A percentile compares a stretch with the other conserved stretches of the same genome.
These are phyloP conservation scores for Nymphalis io DNA, from an alignment of 1,140 invertebrate genomes.

Conservation along the genomic window DNA sequence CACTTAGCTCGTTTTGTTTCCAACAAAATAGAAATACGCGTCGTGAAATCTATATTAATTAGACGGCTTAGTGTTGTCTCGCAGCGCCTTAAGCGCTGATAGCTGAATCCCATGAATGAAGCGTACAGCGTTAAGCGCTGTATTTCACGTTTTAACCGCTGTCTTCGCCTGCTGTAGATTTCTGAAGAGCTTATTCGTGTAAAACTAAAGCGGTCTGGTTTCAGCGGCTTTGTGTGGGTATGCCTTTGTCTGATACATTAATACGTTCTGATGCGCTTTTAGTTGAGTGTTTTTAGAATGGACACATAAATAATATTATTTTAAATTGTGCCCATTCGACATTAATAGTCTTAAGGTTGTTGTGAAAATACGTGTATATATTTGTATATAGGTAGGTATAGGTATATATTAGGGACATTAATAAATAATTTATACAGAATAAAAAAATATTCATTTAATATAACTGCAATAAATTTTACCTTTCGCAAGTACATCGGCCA, in stretches of 20 bases:
- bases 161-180: constrained; percentile 50
- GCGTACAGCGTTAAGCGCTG: constrained; percentile 53
- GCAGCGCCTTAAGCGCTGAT: constrained; percentile 57
- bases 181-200: constrained; percentile 76
- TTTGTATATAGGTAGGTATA: too few relatives aligned
- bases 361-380: too few relatives aligned
- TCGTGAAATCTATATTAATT: constrained; percentile 32
- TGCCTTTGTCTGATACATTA: constrained; percentile 56
- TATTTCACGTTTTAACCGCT: constrained; percentile 46
- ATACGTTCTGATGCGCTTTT: constrained; percentile 42
- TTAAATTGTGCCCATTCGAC: neutral
- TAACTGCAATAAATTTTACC: neutral
- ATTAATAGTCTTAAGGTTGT: neutral
- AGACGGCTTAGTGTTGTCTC: constrained; percentile 28
- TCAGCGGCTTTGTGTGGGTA: constrained; percentile 58
- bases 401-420: too few relatives aligned
- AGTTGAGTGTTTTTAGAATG: constrained; percentile 21
- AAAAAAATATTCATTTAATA: neutral
- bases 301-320: neutral
- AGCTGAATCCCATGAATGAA: constrained; percentile 41
- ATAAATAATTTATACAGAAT: neutral
- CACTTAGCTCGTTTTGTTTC: constrained; percentile 15
- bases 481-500: constrained; percentile 12
- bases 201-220: constrained; percentile 68
- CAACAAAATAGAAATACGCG: constrained; percentile 12